A percentile compares a stretch with the other conserved stretches of the same genome.
These are phyloP conservation scores for Geophilus truncorum DNA, from an alignment of 2,888 invertebrate species.

Conservation along the genomic window DNA sequence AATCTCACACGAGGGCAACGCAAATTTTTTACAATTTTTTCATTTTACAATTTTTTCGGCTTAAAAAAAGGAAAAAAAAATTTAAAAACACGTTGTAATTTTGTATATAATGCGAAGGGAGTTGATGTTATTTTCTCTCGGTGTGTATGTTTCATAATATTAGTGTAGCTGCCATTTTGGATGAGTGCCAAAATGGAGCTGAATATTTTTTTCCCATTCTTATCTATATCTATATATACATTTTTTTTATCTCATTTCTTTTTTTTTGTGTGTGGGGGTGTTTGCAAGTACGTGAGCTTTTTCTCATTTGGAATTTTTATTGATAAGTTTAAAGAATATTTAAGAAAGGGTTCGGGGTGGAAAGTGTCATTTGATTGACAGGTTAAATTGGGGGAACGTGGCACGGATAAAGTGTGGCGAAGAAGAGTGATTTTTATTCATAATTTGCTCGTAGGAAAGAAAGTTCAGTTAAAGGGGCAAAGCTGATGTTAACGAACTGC, in stretches of 20 bases:
- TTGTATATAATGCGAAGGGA: not conserved
- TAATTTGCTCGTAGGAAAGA: not conserved
- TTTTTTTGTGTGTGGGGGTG: not conserved
- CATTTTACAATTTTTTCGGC: no score
- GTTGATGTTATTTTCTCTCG: not conserved
- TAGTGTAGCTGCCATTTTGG: not conserved
- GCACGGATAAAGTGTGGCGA: not conserved
- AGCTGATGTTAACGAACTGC: not conserved
- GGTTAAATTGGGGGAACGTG: constrained; percentile 4
- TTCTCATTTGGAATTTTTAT: not conserved
- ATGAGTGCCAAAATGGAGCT: not conserved
- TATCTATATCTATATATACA: not conserved
- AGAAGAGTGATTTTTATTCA: not conserved
- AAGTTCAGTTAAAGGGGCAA: not conserved
- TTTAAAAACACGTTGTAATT: not conserved
- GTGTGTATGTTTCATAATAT: not conserved
- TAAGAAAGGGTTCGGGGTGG: not conserved
- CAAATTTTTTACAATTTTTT: not conserved
- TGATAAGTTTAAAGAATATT: not conserved
- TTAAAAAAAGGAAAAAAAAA: no score
- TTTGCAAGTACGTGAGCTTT: not conserved
- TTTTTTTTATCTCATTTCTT: not conserved
- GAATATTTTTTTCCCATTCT: not conserved
- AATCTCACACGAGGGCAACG: not conserved
- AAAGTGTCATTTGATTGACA: not conserved